Conservation (phyloP, 2,888 invertebrate species). For the Rhimphoctona megacephalus region DNA sequence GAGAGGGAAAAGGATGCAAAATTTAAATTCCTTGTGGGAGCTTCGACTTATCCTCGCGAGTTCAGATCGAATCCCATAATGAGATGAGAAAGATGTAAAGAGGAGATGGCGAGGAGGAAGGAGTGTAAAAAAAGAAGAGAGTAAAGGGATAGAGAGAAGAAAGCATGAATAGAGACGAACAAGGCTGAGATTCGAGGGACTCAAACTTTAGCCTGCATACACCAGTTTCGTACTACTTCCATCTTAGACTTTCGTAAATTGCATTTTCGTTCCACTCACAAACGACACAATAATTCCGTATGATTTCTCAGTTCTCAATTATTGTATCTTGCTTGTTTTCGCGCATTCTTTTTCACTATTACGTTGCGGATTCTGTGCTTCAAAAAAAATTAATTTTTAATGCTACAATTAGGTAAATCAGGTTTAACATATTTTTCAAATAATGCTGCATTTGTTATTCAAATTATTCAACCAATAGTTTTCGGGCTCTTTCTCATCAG, state of each 20-base stretch:
- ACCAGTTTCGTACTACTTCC: constrained; percentile 16
- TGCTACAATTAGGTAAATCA: not conserved
- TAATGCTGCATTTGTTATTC: too few relatives aligned
- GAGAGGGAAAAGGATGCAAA: constrained; percentile 34
- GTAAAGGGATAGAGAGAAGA: not conserved
- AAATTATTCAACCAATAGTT: too few relatives aligned
- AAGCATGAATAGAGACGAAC: constrained; percentile 22
- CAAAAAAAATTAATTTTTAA: not conserved
- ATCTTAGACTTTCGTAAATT: not conserved
- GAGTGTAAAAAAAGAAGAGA: not conserved
- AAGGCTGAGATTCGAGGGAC: constrained; percentile 2
- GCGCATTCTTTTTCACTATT: not conserved
- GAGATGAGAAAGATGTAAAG: constrained; percentile 37
- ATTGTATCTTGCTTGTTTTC: not conserved
- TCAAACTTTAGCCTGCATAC: constrained; percentile 16
- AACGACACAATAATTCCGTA: not conserved
- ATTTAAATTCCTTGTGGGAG: constrained; percentile 49
- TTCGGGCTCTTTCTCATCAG: too few relatives aligned
- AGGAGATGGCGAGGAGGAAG: constrained; percentile 16
- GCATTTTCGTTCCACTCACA: not conserved
- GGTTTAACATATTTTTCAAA: too few relatives aligned
- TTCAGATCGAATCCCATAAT: constrained; percentile 55
- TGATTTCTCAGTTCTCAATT: not conserved
- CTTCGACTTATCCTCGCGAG: constrained; percentile 37
- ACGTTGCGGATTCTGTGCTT: not conserved